Percentiles rank a stretch among this genome's conserved stretches.
Evolutionary conservation across 2,797 vertebrate species (phyloP).

Genomic region (Hoplostethus atlanticus): DNA sequence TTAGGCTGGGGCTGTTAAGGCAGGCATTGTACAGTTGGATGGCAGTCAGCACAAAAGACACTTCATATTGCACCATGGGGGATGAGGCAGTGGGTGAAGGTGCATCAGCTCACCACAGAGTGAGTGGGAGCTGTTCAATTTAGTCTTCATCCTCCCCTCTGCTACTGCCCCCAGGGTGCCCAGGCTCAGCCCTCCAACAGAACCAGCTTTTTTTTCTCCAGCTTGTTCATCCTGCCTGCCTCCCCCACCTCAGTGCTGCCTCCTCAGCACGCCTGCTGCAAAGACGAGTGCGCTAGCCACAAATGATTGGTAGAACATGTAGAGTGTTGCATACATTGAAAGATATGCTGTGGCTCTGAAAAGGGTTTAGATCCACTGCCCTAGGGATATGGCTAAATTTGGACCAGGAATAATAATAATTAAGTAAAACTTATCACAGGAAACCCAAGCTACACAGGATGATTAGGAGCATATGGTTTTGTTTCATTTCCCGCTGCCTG

Average conservation of each 20-base stretch:
- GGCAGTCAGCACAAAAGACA: too few relatives aligned
- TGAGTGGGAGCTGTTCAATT: constrained; percentile 13
- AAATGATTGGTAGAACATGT: background rate
- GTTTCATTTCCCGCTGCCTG: background rate
- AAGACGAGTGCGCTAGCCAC: background rate
- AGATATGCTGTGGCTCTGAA: too few relatives aligned
- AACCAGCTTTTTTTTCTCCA: background rate
- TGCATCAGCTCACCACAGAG: background rate
- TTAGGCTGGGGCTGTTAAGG: background rate
- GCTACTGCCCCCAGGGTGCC: background rate
- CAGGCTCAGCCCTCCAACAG: background rate
- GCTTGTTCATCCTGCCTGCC: background rate
- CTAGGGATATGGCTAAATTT: background rate
- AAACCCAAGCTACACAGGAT: background rate
- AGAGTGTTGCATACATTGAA: too few relatives aligned
- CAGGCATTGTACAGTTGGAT: too few relatives aligned
- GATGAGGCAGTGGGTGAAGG: background rate
- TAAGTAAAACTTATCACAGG: constrained; percentile 4
- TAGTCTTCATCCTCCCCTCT: constrained; percentile 19
- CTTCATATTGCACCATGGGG: background rate
- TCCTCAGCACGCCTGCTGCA: too few relatives aligned
- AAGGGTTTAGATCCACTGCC: too few relatives aligned
- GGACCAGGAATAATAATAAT: constrained; percentile 5
- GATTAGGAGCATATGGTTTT: background rate
- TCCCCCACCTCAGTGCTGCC: too few relatives aligned